Conservation (phyloP, 1,140 invertebrate genomes). For the Tribolium castaneum region DNA sequence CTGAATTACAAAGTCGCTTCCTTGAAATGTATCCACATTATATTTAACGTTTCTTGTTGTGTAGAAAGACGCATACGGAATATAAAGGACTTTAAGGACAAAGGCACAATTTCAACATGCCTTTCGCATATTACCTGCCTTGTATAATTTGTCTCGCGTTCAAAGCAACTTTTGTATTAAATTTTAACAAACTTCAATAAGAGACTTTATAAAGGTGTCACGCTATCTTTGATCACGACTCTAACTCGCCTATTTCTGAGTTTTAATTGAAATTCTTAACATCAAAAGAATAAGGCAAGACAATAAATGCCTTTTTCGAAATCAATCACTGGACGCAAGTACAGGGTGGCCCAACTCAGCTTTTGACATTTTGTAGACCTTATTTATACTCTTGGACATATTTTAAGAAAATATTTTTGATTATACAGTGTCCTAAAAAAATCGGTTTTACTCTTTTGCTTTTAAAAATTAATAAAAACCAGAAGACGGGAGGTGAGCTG, state of each 20-base stretch:
- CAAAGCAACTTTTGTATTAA: constrained; percentile 44
- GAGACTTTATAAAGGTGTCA: constrained; percentile 41
- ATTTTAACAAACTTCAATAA: constrained; percentile 44
- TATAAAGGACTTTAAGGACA: constrained; percentile 37
- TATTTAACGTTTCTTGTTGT: constrained; percentile 33
- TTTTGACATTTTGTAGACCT: too few relatives aligned
- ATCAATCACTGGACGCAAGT: too few relatives aligned
- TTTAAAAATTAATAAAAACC: too few relatives aligned
- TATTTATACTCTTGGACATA: too few relatives aligned
- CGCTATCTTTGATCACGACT: constrained; percentile 43
- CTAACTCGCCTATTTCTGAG: constrained; percentile 36
- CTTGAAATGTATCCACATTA: neutral
- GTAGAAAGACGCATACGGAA: constrained; percentile 26
- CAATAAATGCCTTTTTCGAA: neutral
- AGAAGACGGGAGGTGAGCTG: too few relatives aligned
- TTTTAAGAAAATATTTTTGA: too few relatives aligned
- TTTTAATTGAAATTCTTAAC: constrained; percentile 44
- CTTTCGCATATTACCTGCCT: constrained; percentile 36
- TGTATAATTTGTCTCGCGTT: constrained; percentile 36
- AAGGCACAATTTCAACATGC: constrained; percentile 37
- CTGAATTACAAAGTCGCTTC: constrained; percentile 3
- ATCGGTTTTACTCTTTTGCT: too few relatives aligned
- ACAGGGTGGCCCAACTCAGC: too few relatives aligned
- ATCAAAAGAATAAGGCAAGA: neutral
- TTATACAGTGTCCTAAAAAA: too few relatives aligned